phyloP scores from a whole-genome alignment of 2,888 invertebrate species.

The Spisula solida region DNA sequence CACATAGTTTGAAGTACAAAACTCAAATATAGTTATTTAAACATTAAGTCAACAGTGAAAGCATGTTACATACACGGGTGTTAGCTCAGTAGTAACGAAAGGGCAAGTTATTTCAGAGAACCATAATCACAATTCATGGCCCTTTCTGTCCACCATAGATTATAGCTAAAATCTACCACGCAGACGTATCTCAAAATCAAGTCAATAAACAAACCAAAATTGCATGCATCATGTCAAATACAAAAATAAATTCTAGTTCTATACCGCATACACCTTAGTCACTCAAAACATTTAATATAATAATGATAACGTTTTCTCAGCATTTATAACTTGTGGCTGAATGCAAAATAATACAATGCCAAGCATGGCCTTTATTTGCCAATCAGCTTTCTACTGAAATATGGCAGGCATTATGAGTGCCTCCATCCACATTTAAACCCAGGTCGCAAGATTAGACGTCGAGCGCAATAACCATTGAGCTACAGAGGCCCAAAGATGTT shows the following conservation, averaged over 20 bases:
- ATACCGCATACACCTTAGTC: no score
- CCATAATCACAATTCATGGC: not conserved
- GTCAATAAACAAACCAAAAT: not conserved
- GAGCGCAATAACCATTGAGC: no score
- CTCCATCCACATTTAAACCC: no score
- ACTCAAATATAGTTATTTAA: not conserved
- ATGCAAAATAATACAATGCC: no score
- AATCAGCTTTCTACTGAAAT: no score
- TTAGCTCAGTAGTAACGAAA: not conserved
- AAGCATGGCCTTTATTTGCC: no score
- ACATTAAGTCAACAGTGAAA: not conserved
- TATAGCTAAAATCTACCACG: not conserved
- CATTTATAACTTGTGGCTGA: not conserved
- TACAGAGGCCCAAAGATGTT: no score
- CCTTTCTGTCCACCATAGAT: not conserved
- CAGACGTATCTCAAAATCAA: not conserved
- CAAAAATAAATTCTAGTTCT: no score
- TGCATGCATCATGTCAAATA: not conserved
- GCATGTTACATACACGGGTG: not conserved
- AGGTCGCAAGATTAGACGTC: no score
- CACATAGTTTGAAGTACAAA: no score
- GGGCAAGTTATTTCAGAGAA: not conserved
- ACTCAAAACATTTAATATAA: not conserved
- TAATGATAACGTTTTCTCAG: not conserved
- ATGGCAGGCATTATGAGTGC: no score